These are phyloP conservation scores for Oenanthe melanoleuca DNA, from an alignment of 2,113 vertebrate species.

Conservation along the genomic window DNA sequence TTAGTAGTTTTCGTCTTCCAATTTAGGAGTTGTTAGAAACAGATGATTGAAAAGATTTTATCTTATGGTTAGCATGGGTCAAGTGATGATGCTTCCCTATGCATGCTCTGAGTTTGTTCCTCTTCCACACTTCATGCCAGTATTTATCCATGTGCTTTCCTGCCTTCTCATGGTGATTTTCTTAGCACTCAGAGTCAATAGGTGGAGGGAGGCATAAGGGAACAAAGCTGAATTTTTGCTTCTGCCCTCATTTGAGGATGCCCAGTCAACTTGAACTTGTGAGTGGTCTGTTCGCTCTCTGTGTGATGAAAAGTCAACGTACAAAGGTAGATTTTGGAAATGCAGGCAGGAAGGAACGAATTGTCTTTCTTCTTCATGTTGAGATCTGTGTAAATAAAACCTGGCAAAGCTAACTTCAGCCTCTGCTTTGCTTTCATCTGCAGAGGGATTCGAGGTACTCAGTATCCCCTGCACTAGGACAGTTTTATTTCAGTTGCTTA, in stretches of 20 bases:
- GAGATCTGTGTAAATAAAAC: not conserved
- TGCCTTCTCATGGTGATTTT: not conserved
- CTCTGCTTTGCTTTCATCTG: not conserved
- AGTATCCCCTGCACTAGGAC: not conserved
- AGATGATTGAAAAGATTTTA: not conserved
- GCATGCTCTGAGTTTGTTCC: not conserved
- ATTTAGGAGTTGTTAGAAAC: not conserved
- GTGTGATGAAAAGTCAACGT: not conserved
- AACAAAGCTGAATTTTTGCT: not conserved
- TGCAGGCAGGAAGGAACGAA: not conserved
- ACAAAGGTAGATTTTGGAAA: not conserved
- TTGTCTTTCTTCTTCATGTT: not conserved
- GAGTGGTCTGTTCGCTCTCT: accelerated
- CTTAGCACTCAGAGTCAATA: accelerated
- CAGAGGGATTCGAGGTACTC: not conserved
- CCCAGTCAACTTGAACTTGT: not conserved
- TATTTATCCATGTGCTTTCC: not conserved
- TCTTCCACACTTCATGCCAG: accelerated
- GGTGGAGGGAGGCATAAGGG: not conserved
- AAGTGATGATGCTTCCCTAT: not conserved
- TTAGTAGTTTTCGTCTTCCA: not conserved
- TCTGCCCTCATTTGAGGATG: not conserved
- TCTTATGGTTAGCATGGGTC: not conserved
- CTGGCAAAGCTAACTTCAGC: not conserved
- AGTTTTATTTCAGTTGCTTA: constrained; percentile 7